Base-by-base conservation (phyloP, 2,888 invertebrate genomes). In the Perizoma affinitatum region DNA sequence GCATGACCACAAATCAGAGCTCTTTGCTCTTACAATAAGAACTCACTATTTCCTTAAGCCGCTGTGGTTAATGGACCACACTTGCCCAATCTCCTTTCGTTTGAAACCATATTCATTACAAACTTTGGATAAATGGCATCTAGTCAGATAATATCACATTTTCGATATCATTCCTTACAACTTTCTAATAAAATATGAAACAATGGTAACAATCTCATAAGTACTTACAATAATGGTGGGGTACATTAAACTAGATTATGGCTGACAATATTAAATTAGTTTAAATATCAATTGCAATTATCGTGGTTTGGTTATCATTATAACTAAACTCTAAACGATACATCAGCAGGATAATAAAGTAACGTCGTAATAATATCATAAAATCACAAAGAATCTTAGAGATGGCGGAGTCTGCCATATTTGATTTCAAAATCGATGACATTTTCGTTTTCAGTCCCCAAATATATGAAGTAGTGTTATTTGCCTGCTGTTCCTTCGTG, bases 71-170 rank as follows among this genome's bases (percentile, higher is more conserved):
- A 5, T 5, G 7, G 38, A 6, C 7, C 5, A 45, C 6, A 5
- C 33, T 22, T 33, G 4, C 22, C 22, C 45, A 45, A 6, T 45
- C 45, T 45, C 22, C 22, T 33, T 22, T 45, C 6, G 11, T 10
- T 33, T 45, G 6, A 45, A 34, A 38, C n/a, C 6, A 48, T 22
- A 35, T 33, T 34, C 36, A 8, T 45, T 53, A 22, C n/a, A 45
- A 33, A 67, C 74, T 80, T 79, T 78, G 75, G 75, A 73, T 65
- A 58, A 65, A 80, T 80, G 77, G 78, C 79, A 74, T 79, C 65
- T 54, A 68, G 67, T 70, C 67, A 72, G 67, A 72, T 68, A 75
- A 68, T 69, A 61, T 61, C 61, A 61, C 61, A 61, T 53, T 43
- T 50, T 33, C 43, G 59, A 59, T 50, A 46, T 54, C 10, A 58